Conservation (phyloP, 2,113 vertebrate genomes). For the Neolamprologus fasciatus region DNA sequence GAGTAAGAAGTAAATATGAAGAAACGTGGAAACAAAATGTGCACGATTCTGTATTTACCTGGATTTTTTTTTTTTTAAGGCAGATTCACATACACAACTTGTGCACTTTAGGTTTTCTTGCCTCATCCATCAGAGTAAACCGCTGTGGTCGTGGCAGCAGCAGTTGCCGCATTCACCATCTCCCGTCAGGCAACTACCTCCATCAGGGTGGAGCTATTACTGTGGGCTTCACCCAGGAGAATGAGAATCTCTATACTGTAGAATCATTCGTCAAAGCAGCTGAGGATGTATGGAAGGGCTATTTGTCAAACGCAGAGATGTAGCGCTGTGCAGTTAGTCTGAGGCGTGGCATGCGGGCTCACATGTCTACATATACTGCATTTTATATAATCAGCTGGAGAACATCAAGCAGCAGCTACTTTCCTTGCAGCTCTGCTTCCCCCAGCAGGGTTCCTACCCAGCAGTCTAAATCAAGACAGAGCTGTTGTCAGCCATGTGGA, state of each 20-base stretch:
- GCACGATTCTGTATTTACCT: neutral
- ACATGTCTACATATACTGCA: neutral
- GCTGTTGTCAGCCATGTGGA: slow-evolving; percentile 54
- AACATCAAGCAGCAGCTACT: slow-evolving; percentile 21
- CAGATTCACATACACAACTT: neutral
- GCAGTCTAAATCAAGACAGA: slow-evolving; percentile 65
- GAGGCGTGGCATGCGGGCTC: neutral
- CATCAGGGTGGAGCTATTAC: slow-evolving; percentile 26
- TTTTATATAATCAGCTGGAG: slow-evolving; percentile 6
- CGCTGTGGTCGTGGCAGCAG: neutral
- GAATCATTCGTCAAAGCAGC: slow-evolving; percentile 32
- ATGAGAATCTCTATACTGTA: neutral
- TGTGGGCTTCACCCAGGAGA: slow-evolving; percentile 27
- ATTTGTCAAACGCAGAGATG: slow-evolving; percentile 17
- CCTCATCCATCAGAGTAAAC: slow-evolving; percentile 46
- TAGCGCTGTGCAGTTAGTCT: neutral
- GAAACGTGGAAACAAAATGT: neutral
- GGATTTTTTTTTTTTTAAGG: slow-evolving; percentile 18
- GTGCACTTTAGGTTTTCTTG: neutral
- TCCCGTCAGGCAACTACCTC: slow-evolving; percentile 40
- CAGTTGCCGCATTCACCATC: slow-evolving; percentile 21
- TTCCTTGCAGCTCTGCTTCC: neutral
- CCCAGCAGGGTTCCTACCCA: slow-evolving; percentile 28
- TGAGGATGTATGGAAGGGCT: neutral
- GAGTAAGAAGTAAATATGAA: neutral